phyloP scores from a whole-genome alignment of 2,888 invertebrate genomes.

The Tuta absoluta region DNA sequence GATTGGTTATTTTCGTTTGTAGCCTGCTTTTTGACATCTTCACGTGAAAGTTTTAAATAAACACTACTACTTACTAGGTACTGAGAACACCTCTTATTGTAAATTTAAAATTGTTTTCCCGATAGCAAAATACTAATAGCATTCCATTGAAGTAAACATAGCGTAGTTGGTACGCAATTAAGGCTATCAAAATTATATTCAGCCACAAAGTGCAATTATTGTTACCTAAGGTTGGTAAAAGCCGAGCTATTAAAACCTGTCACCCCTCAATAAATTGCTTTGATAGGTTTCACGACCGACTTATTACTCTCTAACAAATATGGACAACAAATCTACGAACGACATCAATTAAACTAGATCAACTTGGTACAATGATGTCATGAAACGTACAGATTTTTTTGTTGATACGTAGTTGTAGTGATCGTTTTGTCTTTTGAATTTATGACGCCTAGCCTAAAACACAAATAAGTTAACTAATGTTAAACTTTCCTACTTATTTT shows the following conservation, averaged over 20 bases:
- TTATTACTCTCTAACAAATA: neutral
- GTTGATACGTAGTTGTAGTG: neutral
- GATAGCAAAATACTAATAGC: neutral
- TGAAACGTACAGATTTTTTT: slow-evolving; percentile 4
- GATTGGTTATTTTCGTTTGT: slow-evolving; percentile 49
- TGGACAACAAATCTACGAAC: neutral
- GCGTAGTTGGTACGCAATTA: neutral
- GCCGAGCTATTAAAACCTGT: neutral
- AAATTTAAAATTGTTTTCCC: too few relatives aligned
- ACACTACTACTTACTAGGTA: neutral
- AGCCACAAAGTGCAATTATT: neutral
- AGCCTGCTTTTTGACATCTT: slow-evolving; percentile 44
- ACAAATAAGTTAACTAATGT: too few relatives aligned
- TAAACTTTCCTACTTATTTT: too few relatives aligned
- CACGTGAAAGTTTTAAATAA: neutral
- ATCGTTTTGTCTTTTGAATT: neutral
- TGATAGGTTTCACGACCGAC: slow-evolving; percentile 20
- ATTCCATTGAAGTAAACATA: neutral
- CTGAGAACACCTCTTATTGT: neutral
- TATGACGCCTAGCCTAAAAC: too few relatives aligned
- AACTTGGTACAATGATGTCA: slow-evolving; percentile 11
- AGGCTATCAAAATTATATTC: neutral
- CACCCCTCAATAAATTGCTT: slow-evolving; percentile 17
- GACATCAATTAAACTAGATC: slow-evolving; percentile 5
- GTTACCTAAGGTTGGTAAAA: neutral